A percentile compares a stretch with the other conserved stretches of the same genome.
Conservation (phyloP, 2,113 vertebrate species). For the Haemorhous mexicanus region DNA sequence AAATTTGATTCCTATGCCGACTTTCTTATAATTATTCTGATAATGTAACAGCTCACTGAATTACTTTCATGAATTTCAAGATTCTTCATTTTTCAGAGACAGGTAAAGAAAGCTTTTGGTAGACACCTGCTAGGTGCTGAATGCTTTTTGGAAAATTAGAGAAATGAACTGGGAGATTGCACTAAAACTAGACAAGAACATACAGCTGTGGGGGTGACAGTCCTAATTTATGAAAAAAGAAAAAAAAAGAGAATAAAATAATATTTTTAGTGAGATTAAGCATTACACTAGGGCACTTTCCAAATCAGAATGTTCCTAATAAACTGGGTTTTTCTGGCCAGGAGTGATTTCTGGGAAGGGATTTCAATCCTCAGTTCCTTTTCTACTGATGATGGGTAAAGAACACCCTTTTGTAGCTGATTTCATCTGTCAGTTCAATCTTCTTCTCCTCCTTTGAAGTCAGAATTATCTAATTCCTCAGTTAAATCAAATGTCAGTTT, state of each 20-base stretch:
- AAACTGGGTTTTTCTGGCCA: neutral
- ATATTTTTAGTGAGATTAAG: neutral
- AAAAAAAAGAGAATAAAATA: neutral
- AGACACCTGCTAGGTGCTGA: neutral
- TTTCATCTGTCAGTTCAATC: slow-evolving; percentile 7
- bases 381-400: neutral
- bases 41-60: neutral
- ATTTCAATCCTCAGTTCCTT: neutral
- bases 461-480: slow-evolving; percentile 49
- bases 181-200: neutral
- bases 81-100: neutral
- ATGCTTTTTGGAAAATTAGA: neutral
- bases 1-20: neutral
- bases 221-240: neutral
- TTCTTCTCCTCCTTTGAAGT: slow-evolving; percentile 8
- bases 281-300: neutral
- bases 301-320: neutral
- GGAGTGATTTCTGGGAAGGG: neutral
- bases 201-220: neutral
- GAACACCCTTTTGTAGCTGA: neutral
- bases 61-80: neutral
- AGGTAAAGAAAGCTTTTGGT: neutral
- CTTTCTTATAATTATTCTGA: neutral
- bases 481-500: slow-evolving; percentile 37
- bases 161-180: neutral